A percentile compares a stretch with the other conserved stretches of the same genome.
Evolutionary conservation across 1,140 invertebrate genomes (phyloP).

Genomic region (Aphis craccivora): DNA sequence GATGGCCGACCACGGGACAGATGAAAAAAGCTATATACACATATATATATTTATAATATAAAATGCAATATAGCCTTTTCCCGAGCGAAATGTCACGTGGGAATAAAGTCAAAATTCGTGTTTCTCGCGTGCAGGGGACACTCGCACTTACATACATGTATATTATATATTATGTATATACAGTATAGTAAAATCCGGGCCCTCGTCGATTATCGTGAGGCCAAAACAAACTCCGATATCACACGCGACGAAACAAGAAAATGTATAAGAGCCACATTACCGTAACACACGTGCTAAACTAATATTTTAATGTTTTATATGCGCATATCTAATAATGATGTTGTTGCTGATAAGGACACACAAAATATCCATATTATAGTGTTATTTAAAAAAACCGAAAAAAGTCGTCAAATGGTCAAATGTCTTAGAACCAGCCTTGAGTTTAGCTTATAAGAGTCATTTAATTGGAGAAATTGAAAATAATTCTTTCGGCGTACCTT

Average conservation of each 20-base stretch:
- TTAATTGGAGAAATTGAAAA: not conserved
- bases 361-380: not conserved
- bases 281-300: not conserved
- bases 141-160: not conserved
- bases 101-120: slow-evolving; percentile 47
- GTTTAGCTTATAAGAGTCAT: not conserved
- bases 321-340: not conserved
- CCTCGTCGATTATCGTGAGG: not conserved
- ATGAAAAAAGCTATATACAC: slow-evolving; percentile 5
- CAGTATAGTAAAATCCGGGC: not conserved
- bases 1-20: not conserved
- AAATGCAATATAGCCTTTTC: not conserved
- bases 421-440: no score
- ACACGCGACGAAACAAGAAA: not conserved
- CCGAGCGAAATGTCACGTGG: slow-evolving; percentile 30
- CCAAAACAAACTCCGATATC: not conserved
- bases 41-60: slow-evolving; percentile 6
- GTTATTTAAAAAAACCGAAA: not conserved
- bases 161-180: not conserved
- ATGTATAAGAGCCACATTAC: not conserved
- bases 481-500: not conserved
- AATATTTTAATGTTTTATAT: not conserved
- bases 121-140: not conserved
- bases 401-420: no score
- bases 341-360: not conserved